These are phyloP conservation scores for Phaonia tiefii DNA, from an alignment of 2,888 invertebrate species.

Conservation along the genomic window DNA sequence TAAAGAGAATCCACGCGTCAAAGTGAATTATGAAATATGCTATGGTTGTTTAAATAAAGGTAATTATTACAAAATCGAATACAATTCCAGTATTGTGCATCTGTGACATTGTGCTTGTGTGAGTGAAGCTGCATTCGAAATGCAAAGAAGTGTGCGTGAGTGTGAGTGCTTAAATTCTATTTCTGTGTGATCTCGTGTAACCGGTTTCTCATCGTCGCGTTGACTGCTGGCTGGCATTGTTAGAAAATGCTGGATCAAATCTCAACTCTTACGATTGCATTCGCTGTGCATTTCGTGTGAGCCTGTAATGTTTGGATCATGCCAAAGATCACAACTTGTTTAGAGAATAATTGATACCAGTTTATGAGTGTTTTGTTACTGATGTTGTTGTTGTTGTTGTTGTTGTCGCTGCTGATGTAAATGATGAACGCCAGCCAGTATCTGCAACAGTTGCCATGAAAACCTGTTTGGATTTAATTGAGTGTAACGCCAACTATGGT, in stretches of 20 bases:
- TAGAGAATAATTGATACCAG: conserved; percentile 13
- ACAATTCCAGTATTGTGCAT: conserved; percentile 6
- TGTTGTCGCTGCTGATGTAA: neutral
- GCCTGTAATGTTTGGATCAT: conserved; percentile 14
- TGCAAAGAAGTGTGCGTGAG: neutral
- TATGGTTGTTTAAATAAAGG: conserved; percentile 20
- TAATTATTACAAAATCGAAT: conserved; percentile 11
- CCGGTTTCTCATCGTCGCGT: conserved; percentile 45
- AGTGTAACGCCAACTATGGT: conserved; percentile 54
- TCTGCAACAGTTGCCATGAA: conserved; percentile 24
- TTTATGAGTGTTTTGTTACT: neutral
- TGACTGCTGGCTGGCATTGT: neutral
- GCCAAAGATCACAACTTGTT: conserved; percentile 41
- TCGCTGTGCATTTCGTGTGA: conserved; percentile 23
- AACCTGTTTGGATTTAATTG: conserved; percentile 60
- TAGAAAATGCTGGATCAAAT: conserved; percentile 32
- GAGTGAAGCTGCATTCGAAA: conserved; percentile 16
- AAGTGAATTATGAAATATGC: conserved; percentile 32
- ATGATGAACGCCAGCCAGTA: conserved; percentile 2
- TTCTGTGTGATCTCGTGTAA: conserved; percentile 60
- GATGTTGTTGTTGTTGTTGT: conserved; percentile 31
- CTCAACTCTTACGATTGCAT: neutral
- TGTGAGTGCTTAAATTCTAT: conserved; percentile 49
- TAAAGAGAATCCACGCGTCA: too few relatives aligned
- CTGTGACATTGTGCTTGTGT: neutral